Conservation (phyloP, 2,113 vertebrate genomes). For the Dryoscopus gambensis region DNA sequence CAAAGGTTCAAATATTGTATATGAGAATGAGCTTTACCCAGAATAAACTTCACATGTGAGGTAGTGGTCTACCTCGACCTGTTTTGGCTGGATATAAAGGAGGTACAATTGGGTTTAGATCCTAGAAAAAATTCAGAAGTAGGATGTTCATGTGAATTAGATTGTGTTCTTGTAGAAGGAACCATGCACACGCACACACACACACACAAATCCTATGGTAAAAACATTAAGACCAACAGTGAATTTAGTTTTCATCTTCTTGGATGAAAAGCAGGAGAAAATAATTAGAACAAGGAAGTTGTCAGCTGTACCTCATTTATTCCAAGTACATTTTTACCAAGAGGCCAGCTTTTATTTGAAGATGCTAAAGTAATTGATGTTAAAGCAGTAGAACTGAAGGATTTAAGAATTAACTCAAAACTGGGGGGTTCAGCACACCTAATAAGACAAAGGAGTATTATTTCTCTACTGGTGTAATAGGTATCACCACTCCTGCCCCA, state of each 20-base stretch:
- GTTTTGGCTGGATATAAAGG: constrained; percentile 20
- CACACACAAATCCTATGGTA: not conserved
- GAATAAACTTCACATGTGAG: constrained; percentile 1
- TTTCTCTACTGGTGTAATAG: not conserved
- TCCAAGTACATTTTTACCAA: not conserved
- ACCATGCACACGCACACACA: not conserved
- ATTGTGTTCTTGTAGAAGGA: not conserved
- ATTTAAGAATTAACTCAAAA: not conserved
- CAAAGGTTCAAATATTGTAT: constrained; percentile 53
- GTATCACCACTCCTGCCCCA: not conserved
- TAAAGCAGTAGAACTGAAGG: not conserved
- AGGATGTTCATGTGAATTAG: not conserved
- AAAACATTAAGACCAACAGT: constrained; percentile 22
- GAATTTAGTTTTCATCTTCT: not conserved
- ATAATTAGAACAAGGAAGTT: not conserved
- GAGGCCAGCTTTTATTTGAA: constrained; percentile 8
- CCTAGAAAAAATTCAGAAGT: constrained; percentile 7
- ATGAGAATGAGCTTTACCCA: constrained; percentile 39
- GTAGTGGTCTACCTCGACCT: constrained; percentile 29
- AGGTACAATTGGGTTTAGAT: constrained; percentile 7
- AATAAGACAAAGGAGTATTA: not conserved
- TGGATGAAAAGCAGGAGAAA: not conserved
- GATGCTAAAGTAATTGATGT: not conserved
- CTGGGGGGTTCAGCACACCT: not conserved
- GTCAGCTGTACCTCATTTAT: not conserved